These are phyloP conservation scores for Cephalopterus ornatus DNA, from an alignment of 2,113 vertebrate genomes.

Conservation along the genomic window DNA sequence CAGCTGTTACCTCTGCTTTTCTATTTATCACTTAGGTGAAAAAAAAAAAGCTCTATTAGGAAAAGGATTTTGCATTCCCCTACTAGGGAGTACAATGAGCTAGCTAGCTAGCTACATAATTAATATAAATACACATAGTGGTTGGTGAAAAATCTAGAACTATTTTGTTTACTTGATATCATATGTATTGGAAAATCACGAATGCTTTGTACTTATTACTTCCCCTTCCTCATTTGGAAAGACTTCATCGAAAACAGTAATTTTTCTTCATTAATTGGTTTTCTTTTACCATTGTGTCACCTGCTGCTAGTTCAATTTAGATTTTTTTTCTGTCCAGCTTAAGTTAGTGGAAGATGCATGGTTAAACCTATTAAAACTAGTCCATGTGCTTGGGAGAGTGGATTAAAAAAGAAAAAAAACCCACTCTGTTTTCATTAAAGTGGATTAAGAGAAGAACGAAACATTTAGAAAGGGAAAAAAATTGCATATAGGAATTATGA, in stretches of 20 bases:
- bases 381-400: neutral
- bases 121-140: neutral
- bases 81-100: neutral
- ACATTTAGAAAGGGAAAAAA: neutral
- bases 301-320: neutral
- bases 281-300: neutral
- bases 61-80: neutral
- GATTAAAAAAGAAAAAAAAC: neutral
- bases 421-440: neutral
- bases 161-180: neutral
- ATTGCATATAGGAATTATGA: neutral
- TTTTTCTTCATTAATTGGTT: neutral
- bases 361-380: neutral
- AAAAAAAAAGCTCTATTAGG: neutral
- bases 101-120: neutral
- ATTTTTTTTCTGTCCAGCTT: neutral
- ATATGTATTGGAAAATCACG: neutral
- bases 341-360: accelerated
- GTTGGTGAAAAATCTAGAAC: neutral
- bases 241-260: neutral
- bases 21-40: neutral
- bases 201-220: neutral
- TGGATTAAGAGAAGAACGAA: neutral
- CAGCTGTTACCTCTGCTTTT: neutral
- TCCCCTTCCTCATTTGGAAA: neutral